Conservation (phyloP, 2,888 invertebrate genomes). For the Yponomeuta evonymella region DNA sequence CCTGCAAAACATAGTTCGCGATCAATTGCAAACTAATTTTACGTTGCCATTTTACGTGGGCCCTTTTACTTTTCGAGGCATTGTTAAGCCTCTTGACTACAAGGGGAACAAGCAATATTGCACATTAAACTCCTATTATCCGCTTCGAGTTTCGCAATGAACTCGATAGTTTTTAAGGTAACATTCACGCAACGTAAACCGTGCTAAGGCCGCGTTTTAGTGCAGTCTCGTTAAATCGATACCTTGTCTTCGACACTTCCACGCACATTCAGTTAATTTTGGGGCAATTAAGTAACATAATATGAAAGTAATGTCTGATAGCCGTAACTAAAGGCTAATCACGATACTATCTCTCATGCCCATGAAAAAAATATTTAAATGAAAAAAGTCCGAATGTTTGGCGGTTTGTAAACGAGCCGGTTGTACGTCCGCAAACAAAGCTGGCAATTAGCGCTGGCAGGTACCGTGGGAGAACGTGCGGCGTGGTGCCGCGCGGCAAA, state of each 20-base stretch:
- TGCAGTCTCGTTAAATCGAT: conserved; percentile 4
- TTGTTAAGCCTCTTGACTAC: conserved; percentile 10
- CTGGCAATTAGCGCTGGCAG: conserved; percentile 35
- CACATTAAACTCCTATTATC: conserved; percentile 10
- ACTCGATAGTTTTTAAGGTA: conserved; percentile 14
- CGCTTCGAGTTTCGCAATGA: conserved; percentile 16
- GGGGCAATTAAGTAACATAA: background rate
- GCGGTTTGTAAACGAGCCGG: conserved; percentile 26
- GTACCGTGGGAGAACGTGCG: conserved; percentile 32
- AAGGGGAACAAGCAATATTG: conserved; percentile 11
- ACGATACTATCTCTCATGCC: background rate
- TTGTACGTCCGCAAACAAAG: conserved; percentile 34
- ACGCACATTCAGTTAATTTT: background rate
- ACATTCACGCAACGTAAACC: conserved; percentile 22
- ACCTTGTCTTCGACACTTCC: background rate
- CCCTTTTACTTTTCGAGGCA: conserved; percentile 18
- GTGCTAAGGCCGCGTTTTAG: conserved; percentile 23
- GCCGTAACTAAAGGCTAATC: background rate
- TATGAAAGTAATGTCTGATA: background rate
- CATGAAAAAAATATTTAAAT: background rate
- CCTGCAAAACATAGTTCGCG: background rate
- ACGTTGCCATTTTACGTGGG: background rate
- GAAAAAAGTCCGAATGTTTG: conserved; percentile 20
- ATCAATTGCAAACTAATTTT: background rate
- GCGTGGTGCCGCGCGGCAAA: conserved; percentile 11